These are phyloP conservation scores for Apodemia duryi DNA, from an alignment of 2,888 invertebrate genomes.

Conservation along the genomic window DNA sequence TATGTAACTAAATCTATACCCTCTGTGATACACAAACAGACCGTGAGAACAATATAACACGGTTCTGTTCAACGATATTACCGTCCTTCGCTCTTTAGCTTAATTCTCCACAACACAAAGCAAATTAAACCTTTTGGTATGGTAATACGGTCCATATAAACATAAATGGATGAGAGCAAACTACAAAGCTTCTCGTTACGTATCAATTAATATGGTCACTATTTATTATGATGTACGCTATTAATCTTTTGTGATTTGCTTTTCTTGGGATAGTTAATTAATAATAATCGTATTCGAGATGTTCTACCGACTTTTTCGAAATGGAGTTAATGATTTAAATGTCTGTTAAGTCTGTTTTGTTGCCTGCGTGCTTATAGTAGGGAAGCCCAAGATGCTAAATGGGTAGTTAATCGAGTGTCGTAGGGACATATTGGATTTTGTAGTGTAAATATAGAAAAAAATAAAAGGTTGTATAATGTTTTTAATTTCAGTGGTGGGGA, in stretches of 20 bases:
- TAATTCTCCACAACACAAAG: not conserved
- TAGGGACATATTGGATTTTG: too few relatives aligned
- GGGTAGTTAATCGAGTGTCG: too few relatives aligned
- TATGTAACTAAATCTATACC: not conserved
- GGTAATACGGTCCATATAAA: not conserved
- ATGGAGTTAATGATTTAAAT: not conserved
- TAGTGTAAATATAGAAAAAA: too few relatives aligned
- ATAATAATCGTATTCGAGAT: not conserved
- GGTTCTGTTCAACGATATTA: conserved; percentile 6
- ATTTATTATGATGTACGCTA: conserved; percentile 42
- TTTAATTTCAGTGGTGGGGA: too few relatives aligned
- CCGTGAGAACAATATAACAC: conserved; percentile 50
- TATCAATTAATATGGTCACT: conserved; percentile 53
- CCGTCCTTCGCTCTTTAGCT: not conserved
- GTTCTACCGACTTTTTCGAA: not conserved
- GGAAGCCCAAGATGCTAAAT: too few relatives aligned
- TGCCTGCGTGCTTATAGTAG: not conserved
- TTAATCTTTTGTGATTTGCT: conserved; percentile 12
- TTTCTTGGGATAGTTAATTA: conserved; percentile 15
- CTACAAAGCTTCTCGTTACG: conserved; percentile 40
- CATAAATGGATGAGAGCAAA: not conserved
- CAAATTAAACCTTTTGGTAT: not conserved
- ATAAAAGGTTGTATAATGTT: too few relatives aligned
- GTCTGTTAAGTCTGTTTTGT: not conserved
- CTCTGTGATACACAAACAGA: conserved; percentile 46